Evolutionary conservation across 1,140 invertebrate genomes (phyloP).

Genomic region (Lineus longissimus): DNA sequence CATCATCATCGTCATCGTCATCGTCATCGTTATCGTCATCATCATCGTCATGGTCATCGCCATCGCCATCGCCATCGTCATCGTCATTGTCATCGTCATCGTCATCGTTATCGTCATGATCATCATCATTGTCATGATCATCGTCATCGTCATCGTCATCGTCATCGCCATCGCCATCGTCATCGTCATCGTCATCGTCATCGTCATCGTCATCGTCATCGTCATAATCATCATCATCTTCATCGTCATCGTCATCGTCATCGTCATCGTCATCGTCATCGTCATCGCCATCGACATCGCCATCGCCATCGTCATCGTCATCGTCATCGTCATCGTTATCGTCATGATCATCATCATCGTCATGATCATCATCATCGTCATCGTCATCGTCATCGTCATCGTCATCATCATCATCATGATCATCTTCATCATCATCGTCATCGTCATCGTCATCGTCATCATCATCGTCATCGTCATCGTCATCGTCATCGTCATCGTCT

Average conservation of each 20-base stretch:
- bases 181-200: constrained; percentile 6
- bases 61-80: too few species aligned
- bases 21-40: constrained; percentile 9
- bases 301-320: background rate
- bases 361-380: too few species aligned
- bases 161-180: background rate
- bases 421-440: background rate
- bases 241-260: background rate
- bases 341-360: too few species aligned
- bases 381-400: background rate
- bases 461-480: too few species aligned
- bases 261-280: background rate
- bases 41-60: background rate
- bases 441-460: background rate
- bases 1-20: constrained; percentile 12
- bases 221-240: too few species aligned
- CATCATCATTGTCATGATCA: too few species aligned
- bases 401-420: background rate
- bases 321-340: constrained; percentile 3
- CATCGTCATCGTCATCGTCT: too few species aligned
- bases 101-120: too few species aligned
- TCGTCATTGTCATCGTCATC: too few species aligned
- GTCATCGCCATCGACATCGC: too few species aligned
- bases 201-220: background rate
- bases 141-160: background rate